Conservation (phyloP, 2,888 invertebrate species). For the Drosophila demipolita region DNA sequence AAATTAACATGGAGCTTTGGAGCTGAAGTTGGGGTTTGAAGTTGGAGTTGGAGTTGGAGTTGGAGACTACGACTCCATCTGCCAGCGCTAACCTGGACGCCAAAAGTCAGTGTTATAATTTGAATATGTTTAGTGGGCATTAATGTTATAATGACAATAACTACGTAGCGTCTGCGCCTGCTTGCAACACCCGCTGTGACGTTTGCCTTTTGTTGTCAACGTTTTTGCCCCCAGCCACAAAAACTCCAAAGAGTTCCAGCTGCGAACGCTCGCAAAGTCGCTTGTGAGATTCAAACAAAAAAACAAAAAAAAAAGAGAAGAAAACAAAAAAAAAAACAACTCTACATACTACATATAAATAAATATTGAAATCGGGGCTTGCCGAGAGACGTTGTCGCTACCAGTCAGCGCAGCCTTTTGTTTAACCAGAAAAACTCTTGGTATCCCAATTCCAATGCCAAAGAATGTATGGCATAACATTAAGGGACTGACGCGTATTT, state of each 20-base stretch:
- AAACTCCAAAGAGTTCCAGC: constrained; percentile 39
- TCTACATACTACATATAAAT: constrained; percentile 54
- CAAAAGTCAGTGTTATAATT: constrained; percentile 73
- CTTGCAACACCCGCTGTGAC: constrained; percentile 77
- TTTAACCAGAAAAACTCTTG: constrained; percentile 48
- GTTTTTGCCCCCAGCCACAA: constrained; percentile 46
- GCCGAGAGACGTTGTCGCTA: constrained; percentile 76
- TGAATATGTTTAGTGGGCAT: constrained; percentile 83
- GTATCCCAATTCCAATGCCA: constrained; percentile 15
- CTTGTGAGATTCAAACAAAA: background rate
- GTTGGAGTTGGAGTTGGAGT: constrained; percentile 22
- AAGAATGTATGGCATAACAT: constrained; percentile 58
- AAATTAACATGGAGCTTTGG: constrained; percentile 66
- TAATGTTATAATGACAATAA: constrained; percentile 84
- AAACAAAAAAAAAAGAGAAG: constrained; percentile 26
- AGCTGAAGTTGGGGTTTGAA: constrained; percentile 20
- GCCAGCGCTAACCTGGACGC: constrained; percentile 22
- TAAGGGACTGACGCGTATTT: constrained; percentile 43
- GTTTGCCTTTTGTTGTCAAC: constrained; percentile 79
- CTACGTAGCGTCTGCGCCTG: constrained; percentile 68
- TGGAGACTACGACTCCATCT: constrained; percentile 16
- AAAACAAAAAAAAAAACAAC: constrained; percentile 8
- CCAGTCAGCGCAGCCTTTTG: constrained; percentile 77
- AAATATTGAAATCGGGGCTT: constrained; percentile 77
- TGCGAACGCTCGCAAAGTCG: constrained; percentile 22